These are phyloP conservation scores for Cylloceria caligata DNA, from an alignment of 2,888 invertebrate species.

Conservation along the genomic window DNA sequence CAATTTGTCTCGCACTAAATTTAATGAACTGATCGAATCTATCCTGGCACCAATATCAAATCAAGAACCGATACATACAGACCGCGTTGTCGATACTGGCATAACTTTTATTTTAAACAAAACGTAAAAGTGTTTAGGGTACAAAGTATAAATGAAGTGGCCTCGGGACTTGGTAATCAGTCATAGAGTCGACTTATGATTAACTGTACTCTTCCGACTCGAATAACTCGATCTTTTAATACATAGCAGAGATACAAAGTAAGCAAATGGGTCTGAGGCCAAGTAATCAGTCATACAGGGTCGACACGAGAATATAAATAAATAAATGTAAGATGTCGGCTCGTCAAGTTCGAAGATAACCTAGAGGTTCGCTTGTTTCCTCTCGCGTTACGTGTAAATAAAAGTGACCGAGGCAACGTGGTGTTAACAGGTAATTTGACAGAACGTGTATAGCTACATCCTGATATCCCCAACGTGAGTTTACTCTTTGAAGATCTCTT, in stretches of 20 bases:
- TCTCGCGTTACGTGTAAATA: too few relatives aligned
- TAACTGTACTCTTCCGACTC: background rate
- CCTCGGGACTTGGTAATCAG: background rate
- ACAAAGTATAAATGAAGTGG: background rate
- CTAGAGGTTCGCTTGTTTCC: too few relatives aligned
- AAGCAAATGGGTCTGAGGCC: background rate
- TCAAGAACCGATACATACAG: background rate
- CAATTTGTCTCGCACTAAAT: background rate
- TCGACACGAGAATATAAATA: slow-evolving; percentile 7
- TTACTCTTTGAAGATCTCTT: too few relatives aligned
- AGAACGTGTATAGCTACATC: too few relatives aligned
- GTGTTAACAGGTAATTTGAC: too few relatives aligned
- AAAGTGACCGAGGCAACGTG: too few relatives aligned
- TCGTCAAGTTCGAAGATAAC: too few relatives aligned
- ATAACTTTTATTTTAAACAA: background rate
- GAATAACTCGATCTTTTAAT: background rate
- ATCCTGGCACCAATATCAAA: background rate
- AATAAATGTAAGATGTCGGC: background rate
- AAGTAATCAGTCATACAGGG: background rate
- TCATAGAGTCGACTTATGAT: background rate
- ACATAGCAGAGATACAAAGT: background rate
- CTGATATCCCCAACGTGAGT: too few relatives aligned
- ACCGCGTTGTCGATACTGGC: background rate
- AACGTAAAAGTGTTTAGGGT: background rate
- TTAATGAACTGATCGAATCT: background rate